Conservation (phyloP, 2,113 vertebrate genomes). For the Ia io region DNA sequence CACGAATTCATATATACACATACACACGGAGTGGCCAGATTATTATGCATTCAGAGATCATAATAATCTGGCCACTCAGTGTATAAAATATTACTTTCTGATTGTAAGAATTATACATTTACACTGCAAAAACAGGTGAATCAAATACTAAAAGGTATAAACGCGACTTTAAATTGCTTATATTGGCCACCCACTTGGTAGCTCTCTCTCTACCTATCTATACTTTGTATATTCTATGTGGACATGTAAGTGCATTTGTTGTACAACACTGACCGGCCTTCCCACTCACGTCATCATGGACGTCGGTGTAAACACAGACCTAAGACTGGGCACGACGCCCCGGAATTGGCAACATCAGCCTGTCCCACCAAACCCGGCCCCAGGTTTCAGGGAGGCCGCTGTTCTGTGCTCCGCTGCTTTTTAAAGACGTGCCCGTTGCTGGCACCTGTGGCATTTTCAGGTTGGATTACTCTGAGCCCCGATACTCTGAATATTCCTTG, state of each 20-base stretch:
- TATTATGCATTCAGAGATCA: too few relatives aligned
- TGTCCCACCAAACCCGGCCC: background rate
- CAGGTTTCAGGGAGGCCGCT: background rate
- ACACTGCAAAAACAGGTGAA: background rate
- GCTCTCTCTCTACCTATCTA: background rate
- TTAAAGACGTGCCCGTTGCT: background rate
- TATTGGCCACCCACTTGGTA: too few relatives aligned
- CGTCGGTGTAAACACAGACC: too few relatives aligned
- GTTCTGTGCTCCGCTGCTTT: background rate
- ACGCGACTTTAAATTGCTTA: background rate
- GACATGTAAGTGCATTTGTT: too few relatives aligned
- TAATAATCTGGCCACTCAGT: too few relatives aligned
- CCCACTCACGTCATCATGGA: background rate
- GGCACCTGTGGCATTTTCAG: background rate
- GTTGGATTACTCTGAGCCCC: background rate
- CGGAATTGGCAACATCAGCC: rapidly evolving
- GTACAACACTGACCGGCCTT: background rate
- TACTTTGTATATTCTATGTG: too few relatives aligned
- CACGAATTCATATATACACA: too few relatives aligned
- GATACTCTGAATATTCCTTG: rapidly evolving
- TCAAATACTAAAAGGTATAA: background rate
- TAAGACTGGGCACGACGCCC: rapidly evolving
- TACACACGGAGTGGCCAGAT: too few relatives aligned
- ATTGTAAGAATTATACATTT: background rate
- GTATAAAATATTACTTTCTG: background rate